Conservation (phyloP, 1,140 invertebrate species). For the Sitobion miscanthi region DNA sequence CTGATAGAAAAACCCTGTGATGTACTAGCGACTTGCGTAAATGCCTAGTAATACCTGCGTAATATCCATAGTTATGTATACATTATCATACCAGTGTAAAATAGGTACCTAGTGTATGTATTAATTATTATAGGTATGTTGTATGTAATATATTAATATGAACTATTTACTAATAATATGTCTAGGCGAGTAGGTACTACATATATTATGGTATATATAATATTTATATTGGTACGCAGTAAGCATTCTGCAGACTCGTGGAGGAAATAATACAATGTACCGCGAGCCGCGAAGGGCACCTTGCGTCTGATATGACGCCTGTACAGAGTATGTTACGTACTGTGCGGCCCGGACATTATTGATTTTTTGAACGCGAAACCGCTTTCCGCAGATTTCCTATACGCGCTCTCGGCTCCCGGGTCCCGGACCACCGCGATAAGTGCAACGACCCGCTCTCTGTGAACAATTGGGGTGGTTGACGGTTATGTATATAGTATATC, state of each 20-base stretch:
- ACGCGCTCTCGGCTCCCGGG: not conserved
- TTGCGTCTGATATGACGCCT: not conserved
- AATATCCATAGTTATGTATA: not conserved
- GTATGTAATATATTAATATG: not conserved
- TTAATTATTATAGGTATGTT: too few relatives aligned
- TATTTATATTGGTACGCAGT: not conserved
- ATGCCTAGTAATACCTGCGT: too few relatives aligned
- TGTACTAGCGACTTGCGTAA: too few relatives aligned
- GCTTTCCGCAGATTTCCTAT: conserved; percentile 7
- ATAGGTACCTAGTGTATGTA: not conserved
- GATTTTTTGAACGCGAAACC: conserved; percentile 4
- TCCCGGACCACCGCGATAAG: not conserved
- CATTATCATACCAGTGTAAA: not conserved
- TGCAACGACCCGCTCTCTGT: not conserved
- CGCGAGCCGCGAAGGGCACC: not conserved
- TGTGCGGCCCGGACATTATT: not conserved
- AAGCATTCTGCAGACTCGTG: not conserved
- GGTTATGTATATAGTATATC: not conserved
- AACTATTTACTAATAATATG: not conserved
- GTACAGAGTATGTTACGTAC: not conserved
- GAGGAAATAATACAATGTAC: not conserved
- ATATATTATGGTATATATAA: not conserved
- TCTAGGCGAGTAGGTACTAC: not conserved
- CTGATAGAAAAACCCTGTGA: not conserved
- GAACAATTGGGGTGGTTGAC: not conserved